These are phyloP conservation scores for Solenopsis fugax DNA, from an alignment of 1,140 invertebrate genomes.

Conservation along the genomic window DNA sequence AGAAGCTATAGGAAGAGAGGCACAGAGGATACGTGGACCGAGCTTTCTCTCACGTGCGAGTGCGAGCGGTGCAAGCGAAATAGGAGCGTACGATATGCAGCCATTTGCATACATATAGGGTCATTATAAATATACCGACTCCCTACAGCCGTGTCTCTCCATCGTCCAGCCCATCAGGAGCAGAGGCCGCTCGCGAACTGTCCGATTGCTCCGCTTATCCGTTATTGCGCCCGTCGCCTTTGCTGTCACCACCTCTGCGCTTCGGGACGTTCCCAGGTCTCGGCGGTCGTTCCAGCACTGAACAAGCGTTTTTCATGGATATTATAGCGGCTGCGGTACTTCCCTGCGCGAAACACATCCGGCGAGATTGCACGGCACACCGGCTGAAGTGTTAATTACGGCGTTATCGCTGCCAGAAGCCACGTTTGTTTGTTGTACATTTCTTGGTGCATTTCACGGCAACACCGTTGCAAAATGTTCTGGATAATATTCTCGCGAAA, in stretches of 20 bases:
- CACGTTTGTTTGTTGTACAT: constrained; percentile 50
- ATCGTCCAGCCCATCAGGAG: constrained; percentile 82
- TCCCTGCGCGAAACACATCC: constrained; percentile 21
- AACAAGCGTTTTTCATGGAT: constrained; percentile 68
- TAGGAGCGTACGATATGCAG: constrained; percentile 85
- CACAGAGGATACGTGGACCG: constrained; percentile 67
- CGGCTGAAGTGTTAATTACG: constrained; percentile 55
- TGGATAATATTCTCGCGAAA: background rate
- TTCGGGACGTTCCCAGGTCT: constrained; percentile 64
- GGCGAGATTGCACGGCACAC: constrained; percentile 28
- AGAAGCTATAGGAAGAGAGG: background rate
- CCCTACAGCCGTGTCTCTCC: constrained; percentile 78
- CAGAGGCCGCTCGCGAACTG: constrained; percentile 79
- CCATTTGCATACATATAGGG: constrained; percentile 87
- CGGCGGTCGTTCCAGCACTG: constrained; percentile 60
- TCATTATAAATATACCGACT: constrained; percentile 87
- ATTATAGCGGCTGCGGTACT: constrained; percentile 45
- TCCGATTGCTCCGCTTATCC: constrained; percentile 85
- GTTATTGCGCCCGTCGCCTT: constrained; percentile 82
- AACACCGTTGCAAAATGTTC: constrained; percentile 15
- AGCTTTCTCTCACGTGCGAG: constrained; percentile 80
- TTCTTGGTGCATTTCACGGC: constrained; percentile 37
- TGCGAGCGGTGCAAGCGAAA: constrained; percentile 78
- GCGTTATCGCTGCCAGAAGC: constrained; percentile 52
- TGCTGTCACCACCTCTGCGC: constrained; percentile 65